These are phyloP conservation scores for Lycopodina hypogea DNA, from an alignment of 37 sponge, comb jelly and placozoan species.

Conservation along the genomic window DNA sequence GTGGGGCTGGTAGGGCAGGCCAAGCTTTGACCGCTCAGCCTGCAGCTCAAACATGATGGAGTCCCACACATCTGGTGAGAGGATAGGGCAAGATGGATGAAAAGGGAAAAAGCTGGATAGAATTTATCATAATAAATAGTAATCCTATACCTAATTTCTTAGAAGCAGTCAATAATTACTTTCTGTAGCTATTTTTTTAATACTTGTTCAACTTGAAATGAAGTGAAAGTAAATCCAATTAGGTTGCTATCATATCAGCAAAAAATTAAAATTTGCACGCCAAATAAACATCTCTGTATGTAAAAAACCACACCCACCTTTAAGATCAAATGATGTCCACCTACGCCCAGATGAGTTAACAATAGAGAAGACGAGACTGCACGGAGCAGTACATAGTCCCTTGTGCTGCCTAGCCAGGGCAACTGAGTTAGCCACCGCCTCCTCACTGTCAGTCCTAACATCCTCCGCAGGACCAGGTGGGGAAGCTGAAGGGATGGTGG, in stretches of 20 bases:
- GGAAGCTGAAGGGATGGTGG: background rate
- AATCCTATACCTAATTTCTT: too few relatives aligned
- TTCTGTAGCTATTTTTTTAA: too few relatives aligned
- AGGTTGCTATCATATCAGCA: too few relatives aligned
- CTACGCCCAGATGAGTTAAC: constrained; percentile 4
- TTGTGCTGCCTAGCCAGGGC: background rate
- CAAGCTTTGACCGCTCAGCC: constrained; percentile 28
- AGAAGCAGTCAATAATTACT: too few relatives aligned
- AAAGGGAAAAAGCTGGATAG: background rate
- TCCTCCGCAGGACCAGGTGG: constrained; percentile 5
- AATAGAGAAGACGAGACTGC: constrained; percentile 12
- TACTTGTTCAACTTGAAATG: too few relatives aligned
- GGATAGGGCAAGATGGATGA: too few relatives aligned
- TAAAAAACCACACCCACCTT: too few relatives aligned
- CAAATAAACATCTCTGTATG: too few relatives aligned
- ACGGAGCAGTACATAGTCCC: background rate
- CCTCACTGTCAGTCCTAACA: constrained; percentile 1
- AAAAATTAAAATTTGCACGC: too few relatives aligned
- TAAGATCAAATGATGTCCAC: constrained; percentile 29
- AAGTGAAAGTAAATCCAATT: too few relatives aligned
- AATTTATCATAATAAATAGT: too few relatives aligned
- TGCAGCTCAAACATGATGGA: constrained; percentile 36
- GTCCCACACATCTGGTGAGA: constrained; percentile 38
- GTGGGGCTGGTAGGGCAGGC: constrained; percentile 48
- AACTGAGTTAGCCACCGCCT: constrained; percentile 14